These are phyloP conservation scores for Platichthys stellatus DNA, from an alignment of 2,113 vertebrate genomes.

Conservation along the genomic window DNA sequence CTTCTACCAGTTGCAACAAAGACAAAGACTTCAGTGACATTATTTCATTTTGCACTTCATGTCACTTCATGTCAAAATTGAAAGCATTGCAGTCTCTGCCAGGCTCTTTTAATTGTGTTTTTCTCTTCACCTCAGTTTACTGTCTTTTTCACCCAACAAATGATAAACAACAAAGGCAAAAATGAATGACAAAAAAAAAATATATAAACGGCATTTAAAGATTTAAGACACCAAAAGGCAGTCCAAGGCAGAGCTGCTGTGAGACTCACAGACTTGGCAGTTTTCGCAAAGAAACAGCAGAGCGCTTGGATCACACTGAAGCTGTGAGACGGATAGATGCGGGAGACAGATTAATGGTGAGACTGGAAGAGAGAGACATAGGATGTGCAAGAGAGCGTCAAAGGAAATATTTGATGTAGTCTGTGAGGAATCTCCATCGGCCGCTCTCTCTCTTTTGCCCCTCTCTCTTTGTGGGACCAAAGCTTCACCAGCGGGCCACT, in stretches of 20 bases:
- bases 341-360: slow-evolving; percentile 59
- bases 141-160: slow-evolving; percentile 38
- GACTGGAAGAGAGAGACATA: slow-evolving; percentile 41
- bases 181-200: slow-evolving; percentile 42
- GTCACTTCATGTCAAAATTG: slow-evolving; percentile 48
- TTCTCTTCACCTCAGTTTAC: slow-evolving; percentile 22
- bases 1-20: slow-evolving; percentile 34
- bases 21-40: slow-evolving; percentile 43
- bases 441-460: slow-evolving; percentile 11
- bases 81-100: slow-evolving; percentile 43
- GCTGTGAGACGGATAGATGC: slow-evolving; percentile 71
- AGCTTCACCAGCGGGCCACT: slow-evolving; percentile 92
- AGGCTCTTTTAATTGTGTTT: slow-evolving; percentile 38
- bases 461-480: slow-evolving; percentile 17
- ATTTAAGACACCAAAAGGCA: slow-evolving; percentile 80
- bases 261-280: slow-evolving; percentile 72
- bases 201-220: slow-evolving; percentile 65
- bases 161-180: slow-evolving; percentile 60
- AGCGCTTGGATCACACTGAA: slow-evolving; percentile 69
- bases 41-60: slow-evolving; percentile 46
- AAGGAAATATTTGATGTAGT: slow-evolving; percentile 31
- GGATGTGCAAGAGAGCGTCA: slow-evolving; percentile 40
- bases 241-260: slow-evolving; percentile 75
- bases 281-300: slow-evolving; percentile 69
- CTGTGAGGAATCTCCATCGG: slow-evolving; percentile 34